Evolutionary conservation across 1,140 invertebrate species (phyloP), one percentile per base, ranked within the genome.

Genomic region (Cydia fagiglandana): DNA sequence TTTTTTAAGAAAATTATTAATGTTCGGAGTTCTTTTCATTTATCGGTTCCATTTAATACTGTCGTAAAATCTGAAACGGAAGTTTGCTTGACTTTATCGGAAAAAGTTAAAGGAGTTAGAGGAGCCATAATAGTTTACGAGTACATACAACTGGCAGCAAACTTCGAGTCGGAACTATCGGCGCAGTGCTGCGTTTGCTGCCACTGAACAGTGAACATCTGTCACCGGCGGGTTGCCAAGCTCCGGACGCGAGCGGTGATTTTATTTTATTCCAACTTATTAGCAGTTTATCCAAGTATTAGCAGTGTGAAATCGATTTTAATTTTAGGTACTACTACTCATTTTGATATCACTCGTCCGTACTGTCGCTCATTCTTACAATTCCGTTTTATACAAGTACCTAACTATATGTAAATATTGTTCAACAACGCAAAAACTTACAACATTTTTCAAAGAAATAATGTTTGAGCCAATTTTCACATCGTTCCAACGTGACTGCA

Each of bases 51-150:
- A 34, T 30, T 68, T 30, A 30, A 1, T n/a, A 24, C 24, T 34
- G 13, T 68, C 64, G 4, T 68, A 38, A 28, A 68, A 10, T 68
- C 30, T 68, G 64, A n/a, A 61, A 24, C 17, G 17, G 56, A 61
- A 61, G 56, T 61, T 61, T 61, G 10, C 20, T 61, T 24, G 56
- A 61, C 56, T 61, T 61, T 24, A 61, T 61, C 56, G 17, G 56
- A 24, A 61, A 61, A 61, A 61, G 56, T 61, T 61, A 20, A 61
- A 12, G 56, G 20, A 61, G 56, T 24, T 61, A 61, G n/a, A n/a
- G n/a, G n/a, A n/a, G 56, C 56, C 56, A 24, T 61, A 61, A 61
- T 61, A 61, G 56, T 61, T 56, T 56, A 61, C 56, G 20, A 61
- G 56, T 61, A 20, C 7, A 20, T 61, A 20, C 17, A 61, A 24